Evolutionary conservation across 2,888 invertebrate genomes (phyloP).

Genomic region (Conus canariensis): DNA sequence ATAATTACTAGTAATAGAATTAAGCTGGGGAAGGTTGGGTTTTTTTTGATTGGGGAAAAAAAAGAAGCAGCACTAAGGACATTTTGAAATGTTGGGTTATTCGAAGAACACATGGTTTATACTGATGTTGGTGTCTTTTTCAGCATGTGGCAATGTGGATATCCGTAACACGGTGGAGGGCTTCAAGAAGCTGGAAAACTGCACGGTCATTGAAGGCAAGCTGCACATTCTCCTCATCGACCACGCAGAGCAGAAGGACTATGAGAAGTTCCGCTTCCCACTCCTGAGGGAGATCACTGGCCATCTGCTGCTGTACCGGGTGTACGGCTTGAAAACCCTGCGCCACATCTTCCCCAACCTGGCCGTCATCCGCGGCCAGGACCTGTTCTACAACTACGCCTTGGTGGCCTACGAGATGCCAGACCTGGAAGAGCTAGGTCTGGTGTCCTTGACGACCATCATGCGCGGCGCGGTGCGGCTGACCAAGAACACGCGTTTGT

Average conservation of each 20-base stretch:
- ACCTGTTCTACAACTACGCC: conserved; percentile 91
- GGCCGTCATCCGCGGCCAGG: conserved; percentile 93
- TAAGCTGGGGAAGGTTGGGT: too few species aligned
- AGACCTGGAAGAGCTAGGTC: conserved; percentile 86
- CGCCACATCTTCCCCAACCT: conserved; percentile 95
- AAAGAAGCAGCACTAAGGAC: too few species aligned
- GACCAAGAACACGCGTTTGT: conserved; percentile 93
- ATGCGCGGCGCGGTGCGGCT: conserved; percentile 92
- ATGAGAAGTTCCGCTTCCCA: conserved; percentile 88
- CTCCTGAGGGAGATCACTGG: conserved; percentile 94
- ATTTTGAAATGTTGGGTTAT: too few species aligned
- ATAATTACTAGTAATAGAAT: too few species aligned
- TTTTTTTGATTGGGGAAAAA: too few species aligned
- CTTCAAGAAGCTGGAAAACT: conserved; percentile 83
- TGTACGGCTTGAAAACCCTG: conserved; percentile 88
- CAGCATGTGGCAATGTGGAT: conserved; percentile 65
- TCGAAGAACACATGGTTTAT: too few species aligned
- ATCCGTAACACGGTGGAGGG: conserved; percentile 63
- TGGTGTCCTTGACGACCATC: conserved; percentile 82
- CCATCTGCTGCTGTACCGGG: conserved; percentile 90
- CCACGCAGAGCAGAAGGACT: conserved; percentile 82
- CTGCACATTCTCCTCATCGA: conserved; percentile 92
- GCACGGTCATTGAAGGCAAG: conserved; percentile 95
- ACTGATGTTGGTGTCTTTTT: neutral
- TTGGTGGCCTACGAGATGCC: conserved; percentile 91